Evolutionary conservation across 2,113 vertebrate genomes (phyloP), one percentile per base, ranked within the genome.

Genomic region (Poeciliopsis prolifica): DNA sequence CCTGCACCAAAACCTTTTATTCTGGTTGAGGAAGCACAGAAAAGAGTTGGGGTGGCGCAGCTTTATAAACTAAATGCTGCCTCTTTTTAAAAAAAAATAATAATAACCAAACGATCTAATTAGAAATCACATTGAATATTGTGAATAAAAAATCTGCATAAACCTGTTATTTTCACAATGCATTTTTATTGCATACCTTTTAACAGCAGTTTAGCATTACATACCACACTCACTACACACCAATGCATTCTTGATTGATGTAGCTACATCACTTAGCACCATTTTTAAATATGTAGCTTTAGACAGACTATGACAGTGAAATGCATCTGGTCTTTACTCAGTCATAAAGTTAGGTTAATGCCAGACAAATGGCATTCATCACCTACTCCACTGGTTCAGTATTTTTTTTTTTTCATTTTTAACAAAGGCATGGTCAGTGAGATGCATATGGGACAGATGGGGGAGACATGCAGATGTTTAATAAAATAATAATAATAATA

Each of bases 121-220:
- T 5, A 48, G 44, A 48, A 15, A 17, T 4, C 12, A 44, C 42
- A 4, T 15, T 48, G 44, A 48, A 48, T 48, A 48, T 15, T 48
- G 44, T 5, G 26, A 48, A 60, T 48, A 29, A 31, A 4, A 31
- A 31, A 31, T 15, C 35, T 58, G 19, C 51, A 54, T n/a, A 10
- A 54, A 24, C 0, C 7, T 24, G 51, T n/a, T 54, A 1, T 77
- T 81, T 68, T 81, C 69, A 83, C 37, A 72, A 61, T 64, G 7
- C 30, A 30, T 80, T 67, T 87, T 87, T 82, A 84, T 87, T 84
- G 44, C 79, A 79, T 15, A 40, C 60, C 28, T 73, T 85, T 76
- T 68, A 9, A 80, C 66, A 88, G 44, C 37, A 33, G 17, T 33
- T 63, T 31, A 4, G 17, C 15, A 62, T 24, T 68, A 29, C 33